Percentiles rank a stretch among this genome's conserved stretches.
These are phyloP conservation scores for Recurvirostra avosetta DNA, from an alignment of 2,113 vertebrate species.

Conservation along the genomic window DNA sequence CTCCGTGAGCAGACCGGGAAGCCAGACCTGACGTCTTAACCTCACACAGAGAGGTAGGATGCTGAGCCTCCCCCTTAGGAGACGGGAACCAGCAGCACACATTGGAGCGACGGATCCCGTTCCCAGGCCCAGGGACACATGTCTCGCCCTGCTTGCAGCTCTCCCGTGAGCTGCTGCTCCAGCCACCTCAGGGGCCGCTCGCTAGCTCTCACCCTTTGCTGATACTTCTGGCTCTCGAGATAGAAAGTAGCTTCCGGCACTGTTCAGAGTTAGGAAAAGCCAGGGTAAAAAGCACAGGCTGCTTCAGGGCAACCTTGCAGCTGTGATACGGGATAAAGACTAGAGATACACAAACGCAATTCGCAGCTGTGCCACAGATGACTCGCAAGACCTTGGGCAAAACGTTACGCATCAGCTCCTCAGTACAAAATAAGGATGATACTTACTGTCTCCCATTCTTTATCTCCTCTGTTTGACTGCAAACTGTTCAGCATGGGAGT, in stretches of 20 bases:
- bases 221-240: background rate
- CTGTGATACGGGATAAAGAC: rapidly evolving
- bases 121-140: rapidly evolving
- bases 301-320: background rate
- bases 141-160: background rate
- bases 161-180: background rate
- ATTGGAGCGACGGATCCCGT: rapidly evolving
- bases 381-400: background rate
- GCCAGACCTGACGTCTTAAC: background rate
- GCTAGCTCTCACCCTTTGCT: rapidly evolving
- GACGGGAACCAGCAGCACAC: rapidly evolving
- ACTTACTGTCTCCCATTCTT: background rate
- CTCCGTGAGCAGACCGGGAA: background rate
- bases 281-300: background rate
- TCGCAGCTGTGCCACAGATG: background rate
- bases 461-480: background rate
- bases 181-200: background rate
- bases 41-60: background rate
- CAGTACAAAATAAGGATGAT: rapidly evolving
- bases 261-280: background rate
- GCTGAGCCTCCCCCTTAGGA: too few species aligned
- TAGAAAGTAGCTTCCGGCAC: background rate
- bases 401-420: rapidly evolving
- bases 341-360: rapidly evolving
- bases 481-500: background rate